Conservation (phyloP, 1,140 invertebrate species). For the Laodelphax striatellus region DNA sequence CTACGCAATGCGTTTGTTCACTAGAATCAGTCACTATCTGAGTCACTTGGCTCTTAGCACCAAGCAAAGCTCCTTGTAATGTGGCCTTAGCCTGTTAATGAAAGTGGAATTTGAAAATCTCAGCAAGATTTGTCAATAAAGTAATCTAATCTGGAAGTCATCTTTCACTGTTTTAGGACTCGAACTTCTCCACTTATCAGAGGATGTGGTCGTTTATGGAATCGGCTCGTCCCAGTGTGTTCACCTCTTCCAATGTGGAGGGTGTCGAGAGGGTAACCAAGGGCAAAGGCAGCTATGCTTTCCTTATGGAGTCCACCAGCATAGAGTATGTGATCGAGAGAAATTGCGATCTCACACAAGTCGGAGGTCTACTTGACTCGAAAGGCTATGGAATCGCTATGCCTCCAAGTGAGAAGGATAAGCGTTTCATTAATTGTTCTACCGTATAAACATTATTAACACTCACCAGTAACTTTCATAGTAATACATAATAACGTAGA, state of each 20-base stretch:
- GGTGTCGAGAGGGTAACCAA: conserved; percentile 75
- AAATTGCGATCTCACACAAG: conserved; percentile 81
- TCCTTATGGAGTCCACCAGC: conserved; percentile 87
- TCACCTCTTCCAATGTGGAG: conserved; percentile 72
- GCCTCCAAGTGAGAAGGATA: conserved; percentile 61
- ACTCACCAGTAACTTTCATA: too few species aligned
- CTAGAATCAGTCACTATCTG: too few species aligned
- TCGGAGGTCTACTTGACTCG: conserved; percentile 79
- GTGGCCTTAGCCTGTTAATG: too few species aligned
- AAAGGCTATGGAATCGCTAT: conserved; percentile 91
- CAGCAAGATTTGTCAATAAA: too few species aligned
- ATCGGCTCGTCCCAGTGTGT: conserved; percentile 68
- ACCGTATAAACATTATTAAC: too few species aligned
- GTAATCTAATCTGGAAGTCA: too few species aligned
- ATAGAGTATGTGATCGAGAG: conserved; percentile 86
- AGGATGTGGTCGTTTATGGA: conserved; percentile 92
- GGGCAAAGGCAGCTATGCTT: conserved; percentile 78
- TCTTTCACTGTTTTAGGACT: conserved; percentile 50
- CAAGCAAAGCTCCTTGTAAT: too few species aligned
- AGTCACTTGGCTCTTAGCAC: too few species aligned
- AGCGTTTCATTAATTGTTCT: too few species aligned
- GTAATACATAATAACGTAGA: not conserved
- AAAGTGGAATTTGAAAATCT: too few species aligned
- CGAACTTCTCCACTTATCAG: conserved; percentile 83
- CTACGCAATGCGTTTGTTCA: too few species aligned